Conservation (phyloP, 1,140 invertebrate genomes). For the Drosophila fuyamai region DNA sequence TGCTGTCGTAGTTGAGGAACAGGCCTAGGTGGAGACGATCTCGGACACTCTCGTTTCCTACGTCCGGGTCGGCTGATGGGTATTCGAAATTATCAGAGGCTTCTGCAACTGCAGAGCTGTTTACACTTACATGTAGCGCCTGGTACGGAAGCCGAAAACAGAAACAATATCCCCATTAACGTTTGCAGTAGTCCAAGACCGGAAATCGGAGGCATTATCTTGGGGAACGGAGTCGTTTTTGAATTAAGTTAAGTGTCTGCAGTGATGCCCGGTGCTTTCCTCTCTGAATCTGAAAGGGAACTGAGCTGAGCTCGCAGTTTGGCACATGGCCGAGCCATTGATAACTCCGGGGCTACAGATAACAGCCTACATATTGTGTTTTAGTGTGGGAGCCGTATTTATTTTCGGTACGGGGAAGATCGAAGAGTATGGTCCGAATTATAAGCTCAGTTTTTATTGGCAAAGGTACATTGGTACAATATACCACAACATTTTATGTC, state of each 20-base stretch:
- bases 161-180: conserved; percentile 27
- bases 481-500: no score
- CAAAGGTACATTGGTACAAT: no score
- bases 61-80: conserved; percentile 15
- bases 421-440: no score
- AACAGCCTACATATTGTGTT: conserved; percentile 16
- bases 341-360: conserved; percentile 15
- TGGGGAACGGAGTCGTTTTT: conserved; percentile 41
- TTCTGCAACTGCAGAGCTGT: background rate
- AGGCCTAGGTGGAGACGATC: conserved; percentile 87
- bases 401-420: background rate
- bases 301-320: conserved; percentile 33
- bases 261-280: conserved; percentile 21
- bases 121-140: conserved; percentile 57
- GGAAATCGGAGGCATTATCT: conserved; percentile 68
- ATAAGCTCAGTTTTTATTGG: no score
- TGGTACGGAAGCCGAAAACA: conserved; percentile 57
- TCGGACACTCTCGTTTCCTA: conserved; percentile 85
- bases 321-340: conserved; percentile 54
- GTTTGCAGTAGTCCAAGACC: conserved; percentile 41
- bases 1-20: conserved; percentile 88
- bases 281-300: conserved; percentile 31
- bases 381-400: conserved; percentile 2
- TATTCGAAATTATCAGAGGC: background rate
- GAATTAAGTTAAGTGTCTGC: background rate